phyloP scores from a whole-genome alignment of 2,888 invertebrate genomes.

The Drosophila barbarae region DNA sequence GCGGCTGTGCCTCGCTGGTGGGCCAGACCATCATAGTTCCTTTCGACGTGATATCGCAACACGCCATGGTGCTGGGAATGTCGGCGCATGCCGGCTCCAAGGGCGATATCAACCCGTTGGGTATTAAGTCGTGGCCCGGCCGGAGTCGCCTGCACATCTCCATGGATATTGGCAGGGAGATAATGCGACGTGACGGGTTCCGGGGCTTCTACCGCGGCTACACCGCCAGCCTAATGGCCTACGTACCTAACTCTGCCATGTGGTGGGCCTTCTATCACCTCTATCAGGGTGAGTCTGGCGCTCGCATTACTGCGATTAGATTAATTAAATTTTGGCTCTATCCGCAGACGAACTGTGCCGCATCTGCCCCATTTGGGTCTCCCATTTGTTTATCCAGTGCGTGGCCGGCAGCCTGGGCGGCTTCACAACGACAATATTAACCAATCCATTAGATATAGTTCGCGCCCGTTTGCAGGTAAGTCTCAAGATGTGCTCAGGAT shows the following conservation, averaged over 20 bases:
- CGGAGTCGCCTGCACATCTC: constrained; percentile 86
- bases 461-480: constrained; percentile 93
- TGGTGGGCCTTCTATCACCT: constrained; percentile 98
- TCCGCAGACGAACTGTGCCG: constrained; percentile 86
- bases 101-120: constrained; percentile 87
- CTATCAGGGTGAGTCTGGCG: constrained; percentile 87
- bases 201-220: constrained; percentile 96
- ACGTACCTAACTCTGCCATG: constrained; percentile 97
- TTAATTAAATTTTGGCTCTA: constrained; percentile 18
- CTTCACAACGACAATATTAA: constrained; percentile 93
- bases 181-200: constrained; percentile 90
- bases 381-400: constrained; percentile 92
- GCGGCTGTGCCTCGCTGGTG: constrained; percentile 94
- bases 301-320: constrained; percentile 13
- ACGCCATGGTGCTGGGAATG: constrained; percentile 95
- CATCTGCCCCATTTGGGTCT: constrained; percentile 87
- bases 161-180: constrained; percentile 86
- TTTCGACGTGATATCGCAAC: constrained; percentile 97
- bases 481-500: background rate
- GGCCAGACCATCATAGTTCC: constrained; percentile 98
- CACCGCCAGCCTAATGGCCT: constrained; percentile 93
- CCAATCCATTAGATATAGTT: constrained; percentile 97
- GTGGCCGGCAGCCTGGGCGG: constrained; percentile 95
- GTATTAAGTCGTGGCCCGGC: constrained; percentile 83
- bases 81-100: constrained; percentile 76